These are phyloP conservation scores for Lochmaea crataegi DNA, from an alignment of 2,888 invertebrate species.

Conservation along the genomic window DNA sequence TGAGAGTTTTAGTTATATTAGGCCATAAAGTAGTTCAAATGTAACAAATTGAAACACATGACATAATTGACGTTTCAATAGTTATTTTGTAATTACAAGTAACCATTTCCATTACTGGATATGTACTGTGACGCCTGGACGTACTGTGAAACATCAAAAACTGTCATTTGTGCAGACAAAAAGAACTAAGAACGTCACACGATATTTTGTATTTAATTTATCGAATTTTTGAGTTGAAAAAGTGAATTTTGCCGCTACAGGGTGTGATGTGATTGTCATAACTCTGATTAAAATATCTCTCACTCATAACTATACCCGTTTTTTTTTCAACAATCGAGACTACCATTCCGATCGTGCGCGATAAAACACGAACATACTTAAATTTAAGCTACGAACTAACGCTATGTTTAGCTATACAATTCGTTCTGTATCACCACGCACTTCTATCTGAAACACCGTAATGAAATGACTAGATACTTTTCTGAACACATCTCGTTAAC, in stretches of 20 bases:
- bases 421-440: not conserved
- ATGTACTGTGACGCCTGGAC: too few relatives aligned
- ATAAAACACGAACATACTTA: not conserved
- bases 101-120: too few relatives aligned
- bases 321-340: not conserved
- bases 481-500: not conserved
- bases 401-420: not conserved
- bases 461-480: constrained; percentile 6
- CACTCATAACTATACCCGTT: not conserved
- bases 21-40: too few relatives aligned
- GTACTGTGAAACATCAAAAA: too few relatives aligned
- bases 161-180: too few relatives aligned
- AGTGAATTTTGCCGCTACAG: not conserved
- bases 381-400: not conserved
- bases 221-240: too few relatives aligned
- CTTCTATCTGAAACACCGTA: constrained; percentile 2
- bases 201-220: too few relatives aligned
- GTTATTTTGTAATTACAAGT: too few relatives aligned
- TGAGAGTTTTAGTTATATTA: too few relatives aligned
- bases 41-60: too few relatives aligned
- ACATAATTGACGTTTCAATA: too few relatives aligned
- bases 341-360: not conserved
- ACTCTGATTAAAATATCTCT: not conserved
- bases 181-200: too few relatives aligned
- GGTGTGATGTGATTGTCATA: not conserved